phyloP scores from a whole-genome alignment of 1,140 invertebrate genomes.

The Pantala flavescens region DNA sequence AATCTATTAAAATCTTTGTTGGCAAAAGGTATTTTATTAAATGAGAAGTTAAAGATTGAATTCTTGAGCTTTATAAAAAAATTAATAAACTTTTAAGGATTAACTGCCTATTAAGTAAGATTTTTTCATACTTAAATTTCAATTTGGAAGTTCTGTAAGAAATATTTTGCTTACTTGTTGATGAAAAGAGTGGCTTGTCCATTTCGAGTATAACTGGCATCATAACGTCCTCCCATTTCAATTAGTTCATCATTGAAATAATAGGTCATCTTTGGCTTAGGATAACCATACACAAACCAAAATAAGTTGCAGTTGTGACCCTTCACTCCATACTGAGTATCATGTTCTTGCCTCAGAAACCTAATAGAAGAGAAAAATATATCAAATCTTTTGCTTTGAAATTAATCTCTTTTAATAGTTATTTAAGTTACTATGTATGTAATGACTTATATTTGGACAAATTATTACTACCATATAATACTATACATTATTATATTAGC shows the following conservation, averaged over 20 bases:
- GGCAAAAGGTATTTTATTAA: too few species aligned
- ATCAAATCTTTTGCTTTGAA: constrained; percentile 18
- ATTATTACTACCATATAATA: too few species aligned
- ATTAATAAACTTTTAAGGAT: too few species aligned
- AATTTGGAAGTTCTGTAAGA: neutral
- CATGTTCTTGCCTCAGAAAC: constrained; percentile 74
- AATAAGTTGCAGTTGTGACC: constrained; percentile 76
- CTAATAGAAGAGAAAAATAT: constrained; percentile 26
- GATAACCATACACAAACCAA: constrained; percentile 90
- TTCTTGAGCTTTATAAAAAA: too few species aligned
- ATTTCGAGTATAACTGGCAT: constrained; percentile 77
- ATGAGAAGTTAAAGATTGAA: too few species aligned
- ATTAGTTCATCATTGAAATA: constrained; percentile 75
- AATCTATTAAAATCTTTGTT: too few species aligned
- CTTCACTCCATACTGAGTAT: constrained; percentile 77
- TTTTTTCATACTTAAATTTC: too few species aligned
- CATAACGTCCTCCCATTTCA: constrained; percentile 68
- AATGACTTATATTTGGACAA: too few species aligned
- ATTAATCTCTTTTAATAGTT: neutral
- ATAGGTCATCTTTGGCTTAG: constrained; percentile 80
- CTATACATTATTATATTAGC: too few species aligned
- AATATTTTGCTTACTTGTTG: constrained; percentile 50
- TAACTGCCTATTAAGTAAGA: too few species aligned
- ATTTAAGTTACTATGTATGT: neutral
- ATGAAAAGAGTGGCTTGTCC: constrained; percentile 79